Evolutionary conservation across 2,888 invertebrate genomes (phyloP), one percentile per base, ranked within the genome.

Genomic region (Melipona beecheii): DNA sequence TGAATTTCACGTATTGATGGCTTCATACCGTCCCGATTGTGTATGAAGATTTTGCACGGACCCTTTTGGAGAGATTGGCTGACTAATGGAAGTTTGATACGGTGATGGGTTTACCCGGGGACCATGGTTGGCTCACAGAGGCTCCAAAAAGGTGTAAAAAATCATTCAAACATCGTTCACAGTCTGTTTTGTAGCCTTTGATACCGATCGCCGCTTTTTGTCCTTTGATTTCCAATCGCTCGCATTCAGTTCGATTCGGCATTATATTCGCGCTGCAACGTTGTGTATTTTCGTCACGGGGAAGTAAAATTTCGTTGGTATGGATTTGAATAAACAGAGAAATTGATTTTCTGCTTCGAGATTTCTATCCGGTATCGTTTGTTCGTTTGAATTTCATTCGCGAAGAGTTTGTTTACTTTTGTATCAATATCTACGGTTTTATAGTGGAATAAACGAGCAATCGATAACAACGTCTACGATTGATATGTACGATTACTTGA

Each of bases 71-170:
- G 60, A 43, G 54, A 56, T 72, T 72, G 77, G n/a, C 77, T 27
- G 77, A 50, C 70, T 70, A 76, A 76, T 76, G 62, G 71, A 81
- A 76, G 72, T 19, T 60, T 66, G 71, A 58, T 76, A 66, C 56
- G 15, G 24, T 21, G 70, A 71, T 56, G 65, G 54, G 65, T 65
- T 75, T 27, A 43, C 54, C 36, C 31, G 64, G n/a, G 21, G n/a
- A 60, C 72, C 27, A 62, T 62, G 15, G 19, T 24, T 54, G 43
- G 24, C 43, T 65, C 54, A 43, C 54, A 54, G 65, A 43, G 13
- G 24, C 27, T 56, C 65, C 24, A 27, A 70, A 50, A 52, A 24
- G 15, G 64, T 71, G 60, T 62, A 54, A 62, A 60, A 66, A 75
- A 75, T 65, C 54, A 65, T 75, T 66, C 74, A 54, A 75, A 36